Conservation (phyloP, 2,797 vertebrate species). For the Pampus argenteus region DNA sequence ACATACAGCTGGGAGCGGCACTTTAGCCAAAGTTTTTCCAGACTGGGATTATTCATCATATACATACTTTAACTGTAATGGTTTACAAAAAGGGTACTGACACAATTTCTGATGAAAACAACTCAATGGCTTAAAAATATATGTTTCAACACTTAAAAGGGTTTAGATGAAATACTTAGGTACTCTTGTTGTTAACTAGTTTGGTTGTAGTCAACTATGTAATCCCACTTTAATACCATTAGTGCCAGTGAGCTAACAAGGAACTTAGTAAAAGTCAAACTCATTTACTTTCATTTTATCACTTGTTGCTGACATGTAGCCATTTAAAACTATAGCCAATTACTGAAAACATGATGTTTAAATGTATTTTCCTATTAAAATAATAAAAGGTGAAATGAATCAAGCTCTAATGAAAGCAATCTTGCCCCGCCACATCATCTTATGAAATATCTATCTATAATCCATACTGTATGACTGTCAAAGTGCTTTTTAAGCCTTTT, state of each 20-base stretch:
- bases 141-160: neutral
- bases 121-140: neutral
- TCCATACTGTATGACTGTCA: too few species aligned
- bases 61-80: slow-evolving; percentile 1
- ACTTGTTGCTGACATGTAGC: neutral
- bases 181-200: neutral
- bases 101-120: slow-evolving; percentile 2
- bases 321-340: neutral
- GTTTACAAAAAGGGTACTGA: neutral
- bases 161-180: slow-evolving; percentile 1
- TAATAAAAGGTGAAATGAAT: neutral
- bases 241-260: neutral
- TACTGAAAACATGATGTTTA: neutral
- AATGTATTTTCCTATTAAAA: neutral
- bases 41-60: neutral
- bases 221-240: neutral
- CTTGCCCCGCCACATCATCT: neutral
- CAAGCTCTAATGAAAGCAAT: neutral
- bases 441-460: too few species aligned
- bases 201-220: neutral
- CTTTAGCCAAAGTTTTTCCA: slow-evolving; percentile 15
- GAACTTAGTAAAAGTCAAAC: neutral
- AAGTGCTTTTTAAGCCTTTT: too few species aligned
- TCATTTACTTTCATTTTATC: neutral
- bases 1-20: slow-evolving; percentile 28